Conservation (phyloP, 2,113 vertebrate genomes). For the Nycticebus coucang region DNA sequence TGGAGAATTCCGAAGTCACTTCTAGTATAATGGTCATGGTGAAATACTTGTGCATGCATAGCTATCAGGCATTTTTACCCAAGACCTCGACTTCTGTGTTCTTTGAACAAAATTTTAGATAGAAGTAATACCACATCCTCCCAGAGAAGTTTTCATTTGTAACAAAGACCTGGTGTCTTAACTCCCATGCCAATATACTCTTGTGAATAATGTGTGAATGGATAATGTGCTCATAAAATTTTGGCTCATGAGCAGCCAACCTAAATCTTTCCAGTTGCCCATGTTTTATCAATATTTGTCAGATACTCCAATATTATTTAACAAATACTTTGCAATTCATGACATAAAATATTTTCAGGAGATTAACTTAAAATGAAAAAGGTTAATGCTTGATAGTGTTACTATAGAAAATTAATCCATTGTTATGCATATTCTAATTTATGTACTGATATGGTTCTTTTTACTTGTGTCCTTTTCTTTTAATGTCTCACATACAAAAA, state of each 20-base stretch:
- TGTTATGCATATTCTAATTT: background rate
- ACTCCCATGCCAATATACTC: background rate
- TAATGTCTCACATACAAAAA: background rate
- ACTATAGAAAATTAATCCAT: background rate
- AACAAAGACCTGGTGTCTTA: background rate
- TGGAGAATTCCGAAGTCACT: background rate
- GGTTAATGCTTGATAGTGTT: background rate
- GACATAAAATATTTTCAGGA: background rate
- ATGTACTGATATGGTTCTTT: background rate
- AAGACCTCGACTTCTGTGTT: background rate
- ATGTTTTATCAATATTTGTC: background rate
- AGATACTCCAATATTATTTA: background rate
- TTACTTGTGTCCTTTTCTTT: background rate
- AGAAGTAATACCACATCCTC: background rate
- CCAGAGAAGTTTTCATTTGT: background rate
- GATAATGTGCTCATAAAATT: background rate
- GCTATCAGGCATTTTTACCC: background rate
- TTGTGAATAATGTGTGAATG: background rate
- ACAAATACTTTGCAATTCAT: background rate
- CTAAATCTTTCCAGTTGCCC: background rate
- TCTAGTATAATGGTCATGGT: background rate
- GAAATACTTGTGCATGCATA: background rate
- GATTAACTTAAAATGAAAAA: background rate
- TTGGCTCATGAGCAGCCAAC: background rate
- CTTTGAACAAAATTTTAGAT: conserved; percentile 18